Base-by-base conservation (phyloP, 1,140 invertebrate genomes). In the Periplaneta americana region DNA sequence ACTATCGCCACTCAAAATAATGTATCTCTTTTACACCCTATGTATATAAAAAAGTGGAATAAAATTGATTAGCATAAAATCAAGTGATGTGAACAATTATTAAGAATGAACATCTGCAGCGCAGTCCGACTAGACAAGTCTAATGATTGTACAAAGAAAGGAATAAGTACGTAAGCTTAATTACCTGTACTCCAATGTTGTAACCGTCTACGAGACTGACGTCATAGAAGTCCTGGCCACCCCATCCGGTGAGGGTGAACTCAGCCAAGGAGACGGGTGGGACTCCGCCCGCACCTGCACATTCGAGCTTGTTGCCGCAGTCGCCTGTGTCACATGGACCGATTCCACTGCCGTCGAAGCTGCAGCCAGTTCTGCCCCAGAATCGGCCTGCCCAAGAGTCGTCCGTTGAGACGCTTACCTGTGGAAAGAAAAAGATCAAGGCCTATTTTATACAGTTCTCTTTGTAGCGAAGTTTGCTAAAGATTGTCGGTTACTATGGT, bases 181-280 rank as follows among this genome's bases (percentile, higher is more conserved):
- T 81, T 74, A 81, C 80, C 28, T 57, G 32, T 13, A 35, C 15
- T 28, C 76, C 81, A 5, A 89, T 78, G 82, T 90, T 90, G 82
- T 84, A 90, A 28, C 88, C 89, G 83, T 90, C 88, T 31, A 90
- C 88, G 57, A 90, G 82, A 33, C 87, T 88, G 66, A 90, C 85
- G 80, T 89, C 88, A 80, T 90, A 90, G 82, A 85, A 90, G 84
- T 90, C 89, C 22, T 86, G 83, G 78, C 86, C 86, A 78, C 31
- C 66, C 74, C 57, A 75, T 31, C 86, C 88, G 80, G 85, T 85
- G 34, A 90, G 85, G 1, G 88, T 89, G 66, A 89, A 87, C 84
- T 89, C 88, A 4, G 88, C 88, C 2, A 90, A 81, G 48, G 88
- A 87, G 11, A 85, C 88, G 15, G 89, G 89, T 11, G 88, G 88